phyloP scores from a whole-genome alignment of 2,797 vertebrate species.

The Adrianichthys oophorus region DNA sequence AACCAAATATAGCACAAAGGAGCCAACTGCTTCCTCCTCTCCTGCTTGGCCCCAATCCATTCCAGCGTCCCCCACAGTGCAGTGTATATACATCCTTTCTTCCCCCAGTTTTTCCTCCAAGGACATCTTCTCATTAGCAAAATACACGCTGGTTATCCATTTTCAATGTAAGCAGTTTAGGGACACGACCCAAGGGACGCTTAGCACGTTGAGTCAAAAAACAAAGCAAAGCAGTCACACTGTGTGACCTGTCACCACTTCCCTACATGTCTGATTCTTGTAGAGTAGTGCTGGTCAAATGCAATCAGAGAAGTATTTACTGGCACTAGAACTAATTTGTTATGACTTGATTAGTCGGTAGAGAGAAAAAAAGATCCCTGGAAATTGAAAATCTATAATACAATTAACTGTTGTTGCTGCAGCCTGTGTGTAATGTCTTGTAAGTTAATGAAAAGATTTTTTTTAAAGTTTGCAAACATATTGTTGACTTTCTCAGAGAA shows the following conservation, averaged over 20 bases:
- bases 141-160: constrained; percentile 66
- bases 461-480: too few species aligned
- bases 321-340: not conserved
- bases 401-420: not conserved
- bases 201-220: constrained; percentile 16
- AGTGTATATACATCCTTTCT: constrained; percentile 64
- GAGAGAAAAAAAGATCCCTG: not conserved
- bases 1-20: constrained; percentile 80
- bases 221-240: constrained; percentile 12
- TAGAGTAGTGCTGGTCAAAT: not conserved
- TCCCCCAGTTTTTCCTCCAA: constrained; percentile 63
- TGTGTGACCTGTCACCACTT: not conserved
- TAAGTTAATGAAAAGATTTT: too few species aligned
- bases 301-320: not conserved
- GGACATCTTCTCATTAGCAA: constrained; percentile 70
- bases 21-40: constrained; percentile 75
- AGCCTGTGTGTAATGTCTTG: constrained; percentile 1
- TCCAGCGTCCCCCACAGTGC: constrained; percentile 64
- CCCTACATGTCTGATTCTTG: not conserved
- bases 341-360: not conserved
- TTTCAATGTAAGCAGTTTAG: constrained; percentile 60
- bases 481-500: constrained; percentile 6
- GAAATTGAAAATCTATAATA: constrained; percentile 4
- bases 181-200: constrained; percentile 41
- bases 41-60: constrained; percentile 68